phyloP scores from a whole-genome alignment of 2,113 vertebrate species.

The Notothenia rossii region DNA sequence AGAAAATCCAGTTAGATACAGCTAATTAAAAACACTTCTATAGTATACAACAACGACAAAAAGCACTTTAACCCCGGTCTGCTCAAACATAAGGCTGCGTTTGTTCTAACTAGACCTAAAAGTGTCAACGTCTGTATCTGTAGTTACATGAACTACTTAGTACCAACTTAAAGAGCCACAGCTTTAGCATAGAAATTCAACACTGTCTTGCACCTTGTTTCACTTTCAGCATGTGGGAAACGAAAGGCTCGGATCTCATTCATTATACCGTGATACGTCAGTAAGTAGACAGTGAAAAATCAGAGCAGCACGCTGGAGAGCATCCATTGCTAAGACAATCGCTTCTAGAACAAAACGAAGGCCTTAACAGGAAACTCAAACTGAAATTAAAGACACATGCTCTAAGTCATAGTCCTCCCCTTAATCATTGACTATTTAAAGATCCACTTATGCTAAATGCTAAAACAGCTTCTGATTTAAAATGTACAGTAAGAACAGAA shows the following conservation, averaged over 20 bases:
- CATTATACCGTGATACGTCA: slow-evolving; percentile 38
- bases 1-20: neutral
- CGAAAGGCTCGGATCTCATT: slow-evolving; percentile 27
- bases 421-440: slow-evolving; percentile 9
- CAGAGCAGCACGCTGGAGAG: slow-evolving; percentile 34
- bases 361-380: slow-evolving; percentile 7
- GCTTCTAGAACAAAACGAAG: neutral
- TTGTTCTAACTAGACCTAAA: slow-evolving; percentile 1
- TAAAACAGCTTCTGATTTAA: neutral
- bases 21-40: neutral
- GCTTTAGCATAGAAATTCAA: neutral
- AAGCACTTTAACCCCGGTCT: neutral
- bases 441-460: neutral
- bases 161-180: neutral
- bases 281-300: slow-evolving; percentile 39
- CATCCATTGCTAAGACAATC: neutral
- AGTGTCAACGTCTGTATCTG: neutral
- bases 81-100: neutral
- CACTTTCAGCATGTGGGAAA: slow-evolving; percentile 1
- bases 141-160: no score
- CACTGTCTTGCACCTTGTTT: slow-evolving; percentile 1
- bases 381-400: slow-evolving; percentile 15
- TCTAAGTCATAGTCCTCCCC: neutral
- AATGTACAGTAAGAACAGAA: neutral
- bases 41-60: neutral